Percentiles rank a stretch among this genome's conserved stretches.
Conservation (phyloP, 2,888 invertebrate species). For the Desoria tigrina region DNA sequence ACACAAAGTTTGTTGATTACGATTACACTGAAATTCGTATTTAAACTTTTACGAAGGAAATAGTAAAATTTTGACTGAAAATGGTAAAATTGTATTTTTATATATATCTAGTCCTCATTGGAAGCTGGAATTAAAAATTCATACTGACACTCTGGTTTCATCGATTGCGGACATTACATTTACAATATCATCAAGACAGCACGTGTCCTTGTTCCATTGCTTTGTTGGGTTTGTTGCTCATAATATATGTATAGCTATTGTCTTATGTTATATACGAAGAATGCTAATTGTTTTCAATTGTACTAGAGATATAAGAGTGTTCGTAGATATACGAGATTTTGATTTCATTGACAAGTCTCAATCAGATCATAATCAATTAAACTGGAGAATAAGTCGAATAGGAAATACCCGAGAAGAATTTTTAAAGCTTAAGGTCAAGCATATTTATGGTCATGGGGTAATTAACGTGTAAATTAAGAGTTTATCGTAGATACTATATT, state of each 20-base stretch:
- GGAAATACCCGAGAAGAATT: neutral
- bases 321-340: slow-evolving; percentile 12
- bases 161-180: neutral
- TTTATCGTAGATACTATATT: neutral
- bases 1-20: too few relatives aligned
- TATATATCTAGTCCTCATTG: too few relatives aligned
- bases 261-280: neutral
- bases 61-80: too few relatives aligned
- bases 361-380: neutral
- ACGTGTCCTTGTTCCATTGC: slow-evolving; percentile 13
- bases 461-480: neutral
- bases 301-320: slow-evolving; percentile 19
- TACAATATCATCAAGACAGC: slow-evolving; percentile 3
- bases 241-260: neutral
- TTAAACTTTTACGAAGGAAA: too few relatives aligned
- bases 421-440: slow-evolving; percentile 12
- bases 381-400: neutral
- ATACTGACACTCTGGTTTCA: too few relatives aligned
- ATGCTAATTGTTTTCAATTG: neutral
- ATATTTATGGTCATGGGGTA: slow-evolving; percentile 26
- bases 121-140: too few relatives aligned
- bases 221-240: slow-evolving; percentile 12
- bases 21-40: too few relatives aligned
- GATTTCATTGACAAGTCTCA: neutral
- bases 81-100: too few relatives aligned